phyloP scores from a whole-genome alignment of 2,888 invertebrate species.

The Leptopilina drosophilae region DNA sequence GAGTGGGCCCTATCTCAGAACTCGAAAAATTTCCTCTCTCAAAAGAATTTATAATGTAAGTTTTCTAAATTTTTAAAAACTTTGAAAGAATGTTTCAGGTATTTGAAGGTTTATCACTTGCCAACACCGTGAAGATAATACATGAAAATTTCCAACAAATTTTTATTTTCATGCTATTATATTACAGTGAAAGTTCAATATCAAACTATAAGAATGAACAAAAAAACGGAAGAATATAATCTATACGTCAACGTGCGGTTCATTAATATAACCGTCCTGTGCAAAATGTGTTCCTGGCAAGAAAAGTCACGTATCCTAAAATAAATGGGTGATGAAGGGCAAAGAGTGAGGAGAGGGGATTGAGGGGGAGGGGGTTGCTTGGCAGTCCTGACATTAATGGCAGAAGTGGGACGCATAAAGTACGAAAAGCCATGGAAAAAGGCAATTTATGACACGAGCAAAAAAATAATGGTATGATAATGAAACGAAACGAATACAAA shows the following conservation, averaged over 20 bases:
- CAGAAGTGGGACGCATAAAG: slow-evolving; percentile 75
- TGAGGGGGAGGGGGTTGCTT: slow-evolving; percentile 42
- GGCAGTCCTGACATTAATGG: slow-evolving; percentile 70
- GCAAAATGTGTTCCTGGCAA: slow-evolving; percentile 69
- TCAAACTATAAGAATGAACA: neutral
- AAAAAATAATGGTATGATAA: slow-evolving; percentile 74
- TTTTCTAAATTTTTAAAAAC: no score
- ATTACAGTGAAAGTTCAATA: neutral
- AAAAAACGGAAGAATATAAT: slow-evolving; percentile 21
- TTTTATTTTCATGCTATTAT: no score
- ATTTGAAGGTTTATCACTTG: no score
- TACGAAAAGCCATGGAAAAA: slow-evolving; percentile 69
- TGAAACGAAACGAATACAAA: slow-evolving; percentile 60
- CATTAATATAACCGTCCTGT: slow-evolving; percentile 69
- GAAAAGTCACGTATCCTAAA: slow-evolving; percentile 71
- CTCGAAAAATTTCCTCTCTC: no score
- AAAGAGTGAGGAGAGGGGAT: slow-evolving; percentile 40
- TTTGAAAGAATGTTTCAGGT: no score
- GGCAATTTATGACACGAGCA: slow-evolving; percentile 70
- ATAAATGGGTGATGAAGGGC: slow-evolving; percentile 62
- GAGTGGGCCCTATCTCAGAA: no score
- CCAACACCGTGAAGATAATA: no score
- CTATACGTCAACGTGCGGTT: slow-evolving; percentile 51
- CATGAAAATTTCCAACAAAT: no score
- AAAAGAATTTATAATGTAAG: no score